Conservation (phyloP, 1,140 invertebrate species). For the Lepidurus apus region DNA sequence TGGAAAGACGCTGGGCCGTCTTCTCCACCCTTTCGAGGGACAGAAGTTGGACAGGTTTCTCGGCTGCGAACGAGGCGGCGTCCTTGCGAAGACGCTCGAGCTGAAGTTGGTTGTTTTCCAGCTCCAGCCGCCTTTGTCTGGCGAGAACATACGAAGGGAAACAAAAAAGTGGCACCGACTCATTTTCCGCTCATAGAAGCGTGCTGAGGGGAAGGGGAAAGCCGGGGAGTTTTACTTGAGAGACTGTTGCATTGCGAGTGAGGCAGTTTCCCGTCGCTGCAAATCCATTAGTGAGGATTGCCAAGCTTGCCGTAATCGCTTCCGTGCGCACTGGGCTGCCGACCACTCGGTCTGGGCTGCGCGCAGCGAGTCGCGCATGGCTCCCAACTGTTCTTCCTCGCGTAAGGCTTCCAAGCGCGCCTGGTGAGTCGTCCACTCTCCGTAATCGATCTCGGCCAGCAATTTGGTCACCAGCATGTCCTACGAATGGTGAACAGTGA, state of each 20-base stretch:
- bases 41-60: neutral
- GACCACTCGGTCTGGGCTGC: slow-evolving; percentile 1
- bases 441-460: slow-evolving; percentile 9
- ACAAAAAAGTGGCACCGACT: neutral
- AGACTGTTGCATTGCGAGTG: slow-evolving; percentile 13
- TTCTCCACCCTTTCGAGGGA: neutral
- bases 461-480: slow-evolving; percentile 12
- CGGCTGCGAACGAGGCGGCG: neutral
- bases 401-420: slow-evolving; percentile 7
- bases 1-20: neutral
- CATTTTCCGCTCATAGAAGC: neutral
- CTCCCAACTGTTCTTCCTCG: neutral
- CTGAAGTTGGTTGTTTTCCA: neutral
- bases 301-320: slow-evolving; percentile 14
- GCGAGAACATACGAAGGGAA: neutral
- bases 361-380: neutral
- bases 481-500: neutral
- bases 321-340: slow-evolving; percentile 5
- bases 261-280: neutral
- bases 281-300: slow-evolving; percentile 8
- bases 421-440: slow-evolving; percentile 1
- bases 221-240: neutral
- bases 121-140: neutral
- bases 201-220: neutral
- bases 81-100: neutral